phyloP scores from a whole-genome alignment of 2,113 vertebrate species.

The Eleginops maclovinus region DNA sequence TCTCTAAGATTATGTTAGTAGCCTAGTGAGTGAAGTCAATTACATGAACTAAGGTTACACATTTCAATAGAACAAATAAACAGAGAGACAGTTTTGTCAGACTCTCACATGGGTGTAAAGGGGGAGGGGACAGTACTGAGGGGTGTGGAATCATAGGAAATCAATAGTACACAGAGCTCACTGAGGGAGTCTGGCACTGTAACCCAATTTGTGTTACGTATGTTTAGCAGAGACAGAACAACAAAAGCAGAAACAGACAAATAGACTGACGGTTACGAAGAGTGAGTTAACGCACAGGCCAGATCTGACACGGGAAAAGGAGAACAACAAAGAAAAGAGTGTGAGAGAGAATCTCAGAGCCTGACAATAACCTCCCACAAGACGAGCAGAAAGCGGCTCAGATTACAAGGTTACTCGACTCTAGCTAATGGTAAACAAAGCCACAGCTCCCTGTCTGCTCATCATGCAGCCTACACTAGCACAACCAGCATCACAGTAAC shows the following conservation, averaged over 20 bases:
- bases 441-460: slow-evolving; percentile 26
- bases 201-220: slow-evolving; percentile 78
- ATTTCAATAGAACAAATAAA: slow-evolving; percentile 32
- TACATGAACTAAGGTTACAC: not conserved
- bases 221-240: slow-evolving; percentile 50
- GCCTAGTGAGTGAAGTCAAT: not conserved
- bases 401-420: slow-evolving; percentile 65
- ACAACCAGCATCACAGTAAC: not conserved
- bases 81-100: slow-evolving; percentile 22
- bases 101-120: slow-evolving; percentile 19
- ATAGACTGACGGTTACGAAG: slow-evolving; percentile 2
- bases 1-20: not conserved
- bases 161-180: slow-evolving; percentile 77
- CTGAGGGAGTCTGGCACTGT: slow-evolving; percentile 64
- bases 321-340: slow-evolving; percentile 16
- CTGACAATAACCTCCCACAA: slow-evolving; percentile 62
- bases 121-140: slow-evolving; percentile 62
- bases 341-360: slow-evolving; percentile 38
- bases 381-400: slow-evolving; percentile 51
- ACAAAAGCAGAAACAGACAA: slow-evolving; percentile 28
- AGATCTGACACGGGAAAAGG: slow-evolving; percentile 21
- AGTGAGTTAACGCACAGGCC: not conserved
- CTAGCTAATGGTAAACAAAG: slow-evolving; percentile 60
- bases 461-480: not conserved
- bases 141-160: slow-evolving; percentile 68